A percentile compares a stretch with the other conserved stretches of the same genome.
Conservation (phyloP, 1,140 invertebrate species). For the Branchinecta lynchi region DNA sequence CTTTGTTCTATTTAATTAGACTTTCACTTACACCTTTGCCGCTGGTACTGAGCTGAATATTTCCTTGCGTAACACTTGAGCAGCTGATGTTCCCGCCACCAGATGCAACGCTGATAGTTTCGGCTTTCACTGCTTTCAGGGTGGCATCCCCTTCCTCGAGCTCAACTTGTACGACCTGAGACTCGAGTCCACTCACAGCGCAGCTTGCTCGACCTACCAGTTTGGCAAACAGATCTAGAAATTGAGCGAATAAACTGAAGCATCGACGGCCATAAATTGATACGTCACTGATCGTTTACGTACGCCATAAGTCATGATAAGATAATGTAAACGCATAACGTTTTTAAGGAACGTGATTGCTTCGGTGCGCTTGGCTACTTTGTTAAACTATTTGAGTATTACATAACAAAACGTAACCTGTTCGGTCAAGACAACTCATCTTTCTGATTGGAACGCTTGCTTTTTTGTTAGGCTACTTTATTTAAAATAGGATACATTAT, state of each 20-base stretch:
- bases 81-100: neutral
- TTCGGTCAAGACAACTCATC: too few species aligned
- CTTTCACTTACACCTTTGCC: neutral
- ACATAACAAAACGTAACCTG: too few species aligned
- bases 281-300: too few species aligned
- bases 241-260: neutral
- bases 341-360: too few species aligned
- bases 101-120: neutral
- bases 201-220: neutral
- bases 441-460: too few species aligned
- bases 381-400: too few species aligned
- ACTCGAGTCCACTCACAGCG: neutral
- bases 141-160: neutral
- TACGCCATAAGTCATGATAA: too few species aligned
- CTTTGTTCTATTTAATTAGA: neutral
- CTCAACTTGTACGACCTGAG: neutral
- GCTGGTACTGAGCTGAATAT: neutral
- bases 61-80: neutral
- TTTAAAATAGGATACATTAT: too few species aligned
- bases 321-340: too few species aligned
- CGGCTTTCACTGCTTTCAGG: neutral
- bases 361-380: too few species aligned
- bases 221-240: neutral
- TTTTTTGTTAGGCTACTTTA: too few species aligned
- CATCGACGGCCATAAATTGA: too few species aligned